Evolutionary conservation across 2,888 invertebrate genomes (phyloP), one percentile per base, ranked within the genome.

Genomic region (Conistra vaccinii): DNA sequence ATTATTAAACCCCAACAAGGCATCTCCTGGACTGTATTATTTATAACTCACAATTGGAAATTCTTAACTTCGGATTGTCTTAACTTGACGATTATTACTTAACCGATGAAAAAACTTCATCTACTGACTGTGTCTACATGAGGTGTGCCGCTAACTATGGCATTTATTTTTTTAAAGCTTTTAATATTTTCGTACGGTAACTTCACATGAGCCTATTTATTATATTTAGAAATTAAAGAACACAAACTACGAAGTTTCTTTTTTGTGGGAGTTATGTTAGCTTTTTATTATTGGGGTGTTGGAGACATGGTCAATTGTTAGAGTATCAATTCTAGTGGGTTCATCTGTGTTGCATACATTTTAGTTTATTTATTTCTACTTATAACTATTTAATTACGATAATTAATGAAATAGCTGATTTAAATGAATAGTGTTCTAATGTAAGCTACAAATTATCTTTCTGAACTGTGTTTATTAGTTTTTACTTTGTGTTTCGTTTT

Each of bases 151-250:
- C 75, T 74, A 73, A 74, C 62, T 73, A 77, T 62, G 68, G 78
- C 82, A 86, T 86, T 90, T 90, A 87, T 90, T 90, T 90, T 90
- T 90, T 79, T 87, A 88, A 83, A 83, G 75, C 84, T 89, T 88
- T 86, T 85, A 69, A 78, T 86, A 86, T 85, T 87, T 89, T 84
- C 83, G 66, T 87, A 86, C 71, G 72, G 69, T 76, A 73, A 81
- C 72, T 79, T 77, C 73, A 72, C 58, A 80, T 57, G 80, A 76
- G 86, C 88, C 86, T 87, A 87, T 79, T 78, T 84, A 69, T 48
- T 81, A 76, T 74, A 83, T 75, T 79, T 72, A 82, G 76, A 79
- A 73, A 57, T 51, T 53, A 76, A 67, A 66, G 10, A 55, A 80
- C 75, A 80, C 69, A 85, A 80, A 81, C 65, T 83, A 80, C 82